A percentile compares a stretch with the other conserved stretches of the same genome.
Conservation (phyloP, 2,797 vertebrate species). For the Sylvia borin region DNA sequence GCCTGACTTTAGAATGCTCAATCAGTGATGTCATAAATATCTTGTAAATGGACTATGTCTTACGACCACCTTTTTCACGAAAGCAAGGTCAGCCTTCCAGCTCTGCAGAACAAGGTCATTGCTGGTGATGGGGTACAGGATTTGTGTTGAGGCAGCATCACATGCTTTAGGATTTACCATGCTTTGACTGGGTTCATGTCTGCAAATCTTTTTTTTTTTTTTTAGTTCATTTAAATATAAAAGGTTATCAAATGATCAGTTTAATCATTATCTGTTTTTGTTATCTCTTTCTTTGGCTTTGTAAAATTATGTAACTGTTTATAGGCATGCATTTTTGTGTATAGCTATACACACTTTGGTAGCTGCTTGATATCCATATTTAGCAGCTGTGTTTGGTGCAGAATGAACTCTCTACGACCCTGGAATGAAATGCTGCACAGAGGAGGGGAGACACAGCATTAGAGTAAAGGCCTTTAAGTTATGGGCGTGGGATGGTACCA, state of each 20-base stretch:
- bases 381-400: not conserved
- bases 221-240: not conserved
- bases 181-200: not conserved
- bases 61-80: not conserved
- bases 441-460: not conserved
- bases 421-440: not conserved
- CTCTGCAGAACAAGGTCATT: not conserved
- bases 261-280: not conserved
- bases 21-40: not conserved
- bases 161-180: rapidly evolving
- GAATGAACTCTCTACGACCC: not conserved
- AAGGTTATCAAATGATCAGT: not conserved
- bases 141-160: not conserved
- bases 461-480: not conserved
- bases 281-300: not conserved
- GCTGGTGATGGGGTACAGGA: rapidly evolving
- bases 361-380: not conserved
- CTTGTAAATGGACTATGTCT: not conserved
- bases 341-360: not conserved
- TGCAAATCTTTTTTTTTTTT: not conserved
- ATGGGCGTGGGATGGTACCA: not conserved
- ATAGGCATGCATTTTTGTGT: not conserved
- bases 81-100: not conserved
- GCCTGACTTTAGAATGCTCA: not conserved
- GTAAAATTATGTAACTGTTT: not conserved